These are phyloP conservation scores for Neodiprion pinetum DNA, from an alignment of 1,140 invertebrate species.

Conservation along the genomic window DNA sequence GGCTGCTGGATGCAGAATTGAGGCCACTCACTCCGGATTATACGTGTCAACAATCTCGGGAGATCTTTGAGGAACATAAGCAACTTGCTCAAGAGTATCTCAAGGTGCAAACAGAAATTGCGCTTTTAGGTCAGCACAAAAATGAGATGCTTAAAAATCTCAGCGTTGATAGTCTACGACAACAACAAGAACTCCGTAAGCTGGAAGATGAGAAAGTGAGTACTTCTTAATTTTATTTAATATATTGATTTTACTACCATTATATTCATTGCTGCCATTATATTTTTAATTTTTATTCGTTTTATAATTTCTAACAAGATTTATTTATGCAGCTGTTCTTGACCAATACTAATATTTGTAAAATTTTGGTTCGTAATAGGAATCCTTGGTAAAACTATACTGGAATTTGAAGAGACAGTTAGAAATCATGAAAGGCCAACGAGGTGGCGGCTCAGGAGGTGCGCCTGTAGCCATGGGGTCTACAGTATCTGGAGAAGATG, in stretches of 20 bases:
- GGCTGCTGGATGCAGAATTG: conserved; percentile 79
- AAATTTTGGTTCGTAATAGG: conserved; percentile 49
- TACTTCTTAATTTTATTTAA: conserved; percentile 1
- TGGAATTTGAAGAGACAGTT: conserved; percentile 70
- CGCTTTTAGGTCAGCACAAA: conserved; percentile 72
- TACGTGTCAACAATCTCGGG: conserved; percentile 76
- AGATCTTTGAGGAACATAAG: conserved; percentile 87
- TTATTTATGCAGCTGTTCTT: no score
- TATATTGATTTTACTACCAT: not conserved
- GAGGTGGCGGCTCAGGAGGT: conserved; percentile 22
- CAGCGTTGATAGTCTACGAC: conserved; percentile 66
- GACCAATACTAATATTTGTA: no score
- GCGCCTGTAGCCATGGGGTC: conserved; percentile 28
- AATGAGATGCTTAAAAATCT: conserved; percentile 72
- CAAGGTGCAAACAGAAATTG: conserved; percentile 79
- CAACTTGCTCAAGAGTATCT: conserved; percentile 78
- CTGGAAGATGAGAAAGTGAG: conserved; percentile 77
- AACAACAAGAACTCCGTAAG: conserved; percentile 67
- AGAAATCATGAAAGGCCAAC: conserved; percentile 58
- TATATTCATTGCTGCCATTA: not conserved
- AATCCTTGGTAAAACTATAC: conserved; percentile 70
- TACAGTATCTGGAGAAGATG: conserved; percentile 45
- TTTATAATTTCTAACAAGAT: conserved; percentile 40
- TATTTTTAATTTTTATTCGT: conserved; percentile 20
- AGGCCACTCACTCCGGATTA: conserved; percentile 82